Percentiles rank a stretch among this genome's conserved stretches.
Conservation (phyloP, 35 echinoderm and acorn worm genomes). For the Ophiothrix spiculata region DNA sequence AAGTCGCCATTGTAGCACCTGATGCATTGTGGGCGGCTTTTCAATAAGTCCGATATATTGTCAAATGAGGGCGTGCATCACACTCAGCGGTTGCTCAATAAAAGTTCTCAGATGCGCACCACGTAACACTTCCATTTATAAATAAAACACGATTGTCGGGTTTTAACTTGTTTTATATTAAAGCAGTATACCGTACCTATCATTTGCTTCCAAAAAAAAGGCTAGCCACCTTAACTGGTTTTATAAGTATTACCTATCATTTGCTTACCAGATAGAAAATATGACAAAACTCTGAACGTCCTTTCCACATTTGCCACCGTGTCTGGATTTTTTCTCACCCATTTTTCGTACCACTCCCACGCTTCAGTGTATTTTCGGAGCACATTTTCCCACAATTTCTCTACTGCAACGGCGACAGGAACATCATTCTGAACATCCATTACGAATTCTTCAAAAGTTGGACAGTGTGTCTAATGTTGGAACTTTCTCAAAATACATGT, state of each 20-base stretch:
- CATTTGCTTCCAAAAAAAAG: neutral
- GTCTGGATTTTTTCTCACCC: conserved; percentile 47
- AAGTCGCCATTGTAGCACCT: too few relatives aligned
- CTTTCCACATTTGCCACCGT: conserved; percentile 46
- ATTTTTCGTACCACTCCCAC: conserved; percentile 46
- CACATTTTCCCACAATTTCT: neutral
- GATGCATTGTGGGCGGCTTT: too few relatives aligned
- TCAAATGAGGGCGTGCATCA: too few relatives aligned
- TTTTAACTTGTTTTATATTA: neutral
- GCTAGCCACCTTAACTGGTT: neutral
- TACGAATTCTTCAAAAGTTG: too few relatives aligned
- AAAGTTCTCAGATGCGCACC: too few relatives aligned
- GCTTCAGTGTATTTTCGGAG: conserved; percentile 25
- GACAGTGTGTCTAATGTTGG: too few relatives aligned
- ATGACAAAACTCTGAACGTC: conserved; percentile 48
- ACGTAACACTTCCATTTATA: neutral
- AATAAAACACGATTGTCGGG: neutral
- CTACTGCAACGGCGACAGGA: neutral
- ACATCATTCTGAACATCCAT: too few relatives aligned
- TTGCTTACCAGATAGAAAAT: conserved; percentile 43
- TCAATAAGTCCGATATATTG: too few relatives aligned
- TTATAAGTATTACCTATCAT: too few relatives aligned
- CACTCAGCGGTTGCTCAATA: too few relatives aligned
- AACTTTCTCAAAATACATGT: too few relatives aligned
- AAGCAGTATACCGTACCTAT: too few relatives aligned